Evolutionary conservation across 2,113 vertebrate species (phyloP).

Genomic region (Thryonomys swinderianus): DNA sequence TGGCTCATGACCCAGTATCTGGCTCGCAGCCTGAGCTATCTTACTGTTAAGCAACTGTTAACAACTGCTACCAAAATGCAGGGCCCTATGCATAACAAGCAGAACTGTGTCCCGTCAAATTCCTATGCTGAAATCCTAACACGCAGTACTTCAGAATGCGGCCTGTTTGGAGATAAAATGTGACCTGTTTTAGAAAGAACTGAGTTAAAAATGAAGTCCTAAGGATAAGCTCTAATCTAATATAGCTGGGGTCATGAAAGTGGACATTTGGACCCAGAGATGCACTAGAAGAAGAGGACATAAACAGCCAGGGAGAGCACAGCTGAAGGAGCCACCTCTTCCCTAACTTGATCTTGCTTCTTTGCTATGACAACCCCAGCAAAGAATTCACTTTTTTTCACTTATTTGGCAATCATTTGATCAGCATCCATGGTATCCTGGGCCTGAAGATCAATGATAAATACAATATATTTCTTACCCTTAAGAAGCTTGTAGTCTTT

Average conservation of each 20-base stretch:
- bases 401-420: not conserved
- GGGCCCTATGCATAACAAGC: not conserved
- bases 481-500: not conserved
- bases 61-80: not conserved
- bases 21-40: too few species aligned
- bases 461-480: not conserved
- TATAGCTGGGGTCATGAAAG: not conserved
- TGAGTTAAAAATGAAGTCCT: not conserved
- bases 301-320: not conserved
- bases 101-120: not conserved
- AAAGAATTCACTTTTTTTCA: not conserved
- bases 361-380: not conserved
- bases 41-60: not conserved
- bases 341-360: not conserved
- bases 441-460: not conserved
- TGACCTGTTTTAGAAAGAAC: not conserved
- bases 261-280: not conserved
- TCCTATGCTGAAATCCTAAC: not conserved
- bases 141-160: not conserved
- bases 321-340: not conserved
- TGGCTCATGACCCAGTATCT: rapidly evolving
- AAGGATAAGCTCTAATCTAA: not conserved
- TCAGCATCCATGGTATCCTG: not conserved
- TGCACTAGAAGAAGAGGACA: not conserved
- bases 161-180: not conserved